Evolutionary conservation across 2,113 vertebrate species (phyloP).

Genomic region (Alectura lathami): DNA sequence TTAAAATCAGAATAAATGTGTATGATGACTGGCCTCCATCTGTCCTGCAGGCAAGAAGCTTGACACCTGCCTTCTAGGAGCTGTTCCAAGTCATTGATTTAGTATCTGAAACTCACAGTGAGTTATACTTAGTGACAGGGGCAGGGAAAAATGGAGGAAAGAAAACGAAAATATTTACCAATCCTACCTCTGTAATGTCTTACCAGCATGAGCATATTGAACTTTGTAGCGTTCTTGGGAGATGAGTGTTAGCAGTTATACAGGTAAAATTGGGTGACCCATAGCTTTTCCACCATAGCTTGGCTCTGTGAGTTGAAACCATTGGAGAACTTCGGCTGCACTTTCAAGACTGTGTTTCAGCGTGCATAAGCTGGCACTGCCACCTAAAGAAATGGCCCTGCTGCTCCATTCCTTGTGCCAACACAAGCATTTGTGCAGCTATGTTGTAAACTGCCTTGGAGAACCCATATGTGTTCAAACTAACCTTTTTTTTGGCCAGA

Average conservation of each 20-base stretch:
- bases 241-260: slow-evolving; percentile 32
- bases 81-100: slow-evolving; percentile 17
- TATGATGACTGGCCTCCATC: not conserved
- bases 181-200: slow-evolving; percentile 5
- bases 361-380: slow-evolving; percentile 16
- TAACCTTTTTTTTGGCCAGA: slow-evolving; percentile 48
- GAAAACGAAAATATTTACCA: slow-evolving; percentile 56
- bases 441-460: slow-evolving; percentile 25
- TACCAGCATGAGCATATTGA: not conserved
- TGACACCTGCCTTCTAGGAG: slow-evolving; percentile 11
- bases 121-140: not conserved
- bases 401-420: slow-evolving; percentile 36
- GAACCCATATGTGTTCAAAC: not conserved
- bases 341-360: not conserved
- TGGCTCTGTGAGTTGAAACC: slow-evolving; percentile 15
- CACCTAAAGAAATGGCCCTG: slow-evolving; percentile 38
- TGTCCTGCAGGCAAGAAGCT: not conserved
- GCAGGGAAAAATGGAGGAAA: not conserved
- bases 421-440: slow-evolving; percentile 47
- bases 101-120: not conserved
- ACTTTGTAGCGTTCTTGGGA: not conserved
- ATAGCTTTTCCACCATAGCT: not conserved
- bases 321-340: not conserved
- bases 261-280: not conserved
- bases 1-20: accelerated